Conservation (phyloP, 2,888 invertebrate genomes). For the Eupeodes latifasciatus region DNA sequence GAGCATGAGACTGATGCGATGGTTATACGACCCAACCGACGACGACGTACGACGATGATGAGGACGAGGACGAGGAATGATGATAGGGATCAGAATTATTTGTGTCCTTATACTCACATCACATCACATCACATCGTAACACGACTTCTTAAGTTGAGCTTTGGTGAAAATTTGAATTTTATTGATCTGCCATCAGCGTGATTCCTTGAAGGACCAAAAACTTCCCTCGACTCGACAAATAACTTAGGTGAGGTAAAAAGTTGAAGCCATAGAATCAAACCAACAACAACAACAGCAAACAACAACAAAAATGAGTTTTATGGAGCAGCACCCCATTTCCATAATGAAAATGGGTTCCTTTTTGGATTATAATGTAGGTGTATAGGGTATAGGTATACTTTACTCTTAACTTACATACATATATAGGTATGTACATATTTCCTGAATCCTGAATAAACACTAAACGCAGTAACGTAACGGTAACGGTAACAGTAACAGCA, state of each 20-base stretch:
- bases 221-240: conserved; percentile 11
- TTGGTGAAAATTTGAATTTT: conserved; percentile 73
- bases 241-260: conserved; percentile 5
- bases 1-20: conserved; percentile 8
- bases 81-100: conserved; percentile 58
- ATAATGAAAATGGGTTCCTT: conserved; percentile 67
- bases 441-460: conserved; percentile 52
- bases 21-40: not conserved
- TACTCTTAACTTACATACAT: conserved; percentile 51
- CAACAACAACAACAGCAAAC: conserved; percentile 16
- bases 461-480: conserved; percentile 11
- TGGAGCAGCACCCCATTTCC: conserved; percentile 74
- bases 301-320: conserved; percentile 67
- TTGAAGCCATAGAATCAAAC: not conserved
- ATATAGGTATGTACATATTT: not conserved
- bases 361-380: not conserved
- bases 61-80: not conserved
- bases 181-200: conserved; percentile 67
- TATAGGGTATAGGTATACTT: not conserved
- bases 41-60: not conserved
- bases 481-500: conserved; percentile 22
- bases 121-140: conserved; percentile 58
- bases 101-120: conserved; percentile 21
- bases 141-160: conserved; percentile 72
- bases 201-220: conserved; percentile 45